Conservation (phyloP, 2,797 vertebrate species). For the Cheracebus regulus region DNA sequence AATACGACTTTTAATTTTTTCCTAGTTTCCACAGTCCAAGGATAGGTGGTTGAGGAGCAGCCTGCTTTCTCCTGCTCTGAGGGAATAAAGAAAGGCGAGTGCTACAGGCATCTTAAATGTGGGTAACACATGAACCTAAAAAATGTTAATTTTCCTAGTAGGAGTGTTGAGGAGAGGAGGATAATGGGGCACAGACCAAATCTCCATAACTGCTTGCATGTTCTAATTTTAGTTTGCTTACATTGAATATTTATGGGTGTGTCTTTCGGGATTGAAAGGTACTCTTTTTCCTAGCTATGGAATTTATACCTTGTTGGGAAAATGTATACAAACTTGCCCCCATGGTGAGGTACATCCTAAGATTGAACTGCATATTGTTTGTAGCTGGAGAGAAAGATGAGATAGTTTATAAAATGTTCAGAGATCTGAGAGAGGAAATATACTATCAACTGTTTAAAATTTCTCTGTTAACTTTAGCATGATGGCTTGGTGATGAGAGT, state of each 20-base stretch:
- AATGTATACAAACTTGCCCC: not conserved
- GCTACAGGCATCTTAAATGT: not conserved
- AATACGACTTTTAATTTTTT: not conserved
- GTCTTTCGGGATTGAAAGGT: not conserved
- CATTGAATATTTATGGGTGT: not conserved
- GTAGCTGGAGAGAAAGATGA: conserved; percentile 36
- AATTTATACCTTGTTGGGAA: conserved; percentile 38
- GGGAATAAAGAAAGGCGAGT: not conserved
- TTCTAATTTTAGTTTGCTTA: conserved; percentile 9
- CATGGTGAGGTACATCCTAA: not conserved
- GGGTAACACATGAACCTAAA: not conserved
- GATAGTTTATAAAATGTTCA: conserved; percentile 50
- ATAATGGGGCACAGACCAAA: not conserved
- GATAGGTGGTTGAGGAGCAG: not conserved
- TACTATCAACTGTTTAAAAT: not conserved
- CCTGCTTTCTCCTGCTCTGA: not conserved
- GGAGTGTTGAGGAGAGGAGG: not conserved
- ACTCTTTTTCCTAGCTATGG: not conserved
- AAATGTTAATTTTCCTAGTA: not conserved
- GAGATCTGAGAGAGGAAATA: conserved; percentile 16
- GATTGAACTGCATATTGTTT: not conserved
- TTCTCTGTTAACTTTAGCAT: conserved; percentile 45
- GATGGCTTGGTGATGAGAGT: not conserved
- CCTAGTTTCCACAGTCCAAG: not conserved
- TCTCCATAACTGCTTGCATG: not conserved